These are phyloP conservation scores for Bovichtus diacanthus DNA, from an alignment of 2,797 vertebrate species.

Conservation along the genomic window DNA sequence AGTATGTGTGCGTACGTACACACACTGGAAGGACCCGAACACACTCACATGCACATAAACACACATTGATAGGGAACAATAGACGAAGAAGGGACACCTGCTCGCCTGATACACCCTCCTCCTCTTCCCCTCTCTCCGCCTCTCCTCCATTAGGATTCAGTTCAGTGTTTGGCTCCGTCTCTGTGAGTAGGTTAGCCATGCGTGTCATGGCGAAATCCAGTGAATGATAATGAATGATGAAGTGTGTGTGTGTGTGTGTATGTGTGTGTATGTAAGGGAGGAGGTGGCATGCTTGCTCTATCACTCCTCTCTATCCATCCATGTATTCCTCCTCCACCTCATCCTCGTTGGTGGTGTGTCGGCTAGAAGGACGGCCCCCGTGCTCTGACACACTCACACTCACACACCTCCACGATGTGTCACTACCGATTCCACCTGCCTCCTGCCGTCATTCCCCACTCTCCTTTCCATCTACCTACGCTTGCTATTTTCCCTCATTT, in stretches of 20 bases:
- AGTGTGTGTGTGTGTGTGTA: constrained; percentile 53
- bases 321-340: constrained; percentile 56
- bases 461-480: constrained; percentile 74
- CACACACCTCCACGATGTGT: constrained; percentile 79
- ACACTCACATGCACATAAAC: constrained; percentile 12
- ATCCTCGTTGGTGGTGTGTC: constrained; percentile 65
- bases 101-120: constrained; percentile 60
- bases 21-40: background rate
- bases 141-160: constrained; percentile 81
- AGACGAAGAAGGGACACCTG: constrained; percentile 80
- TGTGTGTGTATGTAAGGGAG: constrained; percentile 12
- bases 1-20: background rate
- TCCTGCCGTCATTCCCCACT: constrained; percentile 67
- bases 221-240: constrained; percentile 80
- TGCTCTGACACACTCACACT: constrained; percentile 78
- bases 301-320: constrained; percentile 63
- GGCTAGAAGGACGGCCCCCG: constrained; percentile 71
- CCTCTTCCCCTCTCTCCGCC: constrained; percentile 34
- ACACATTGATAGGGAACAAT: constrained; percentile 58
- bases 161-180: constrained; percentile 76
- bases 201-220: constrained; percentile 80
- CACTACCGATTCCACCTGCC: constrained; percentile 76
- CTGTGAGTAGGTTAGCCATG: constrained; percentile 83
- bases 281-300: constrained; percentile 69
- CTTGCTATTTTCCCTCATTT: constrained; percentile 59